Base-by-base conservation (phyloP, 2,888 invertebrate species). In the Ceriagrion tenellum region DNA sequence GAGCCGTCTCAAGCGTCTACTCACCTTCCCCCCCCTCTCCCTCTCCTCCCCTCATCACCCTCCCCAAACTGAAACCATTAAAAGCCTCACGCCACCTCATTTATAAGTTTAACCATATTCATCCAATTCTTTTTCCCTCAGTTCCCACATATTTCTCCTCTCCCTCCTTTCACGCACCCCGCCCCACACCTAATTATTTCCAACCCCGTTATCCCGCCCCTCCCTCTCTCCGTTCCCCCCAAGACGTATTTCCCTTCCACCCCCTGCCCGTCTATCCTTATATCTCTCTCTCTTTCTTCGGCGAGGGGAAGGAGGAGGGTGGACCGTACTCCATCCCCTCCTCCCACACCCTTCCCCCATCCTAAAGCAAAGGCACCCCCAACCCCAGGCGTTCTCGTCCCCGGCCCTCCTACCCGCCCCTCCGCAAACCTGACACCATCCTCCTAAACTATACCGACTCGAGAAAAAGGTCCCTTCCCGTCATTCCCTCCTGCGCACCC, bases 371-470 rank as follows among this genome's bases (percentile, higher is more conserved):
- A 10, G 26, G 30, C 12, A 18, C 18, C 26, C 16, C 91, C 47
- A 47, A 47, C 47, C 47, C 47, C 47, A 47, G 47, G 47, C 47
- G 47, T 47, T 47, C 47, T 26, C 35, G 35, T 40, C 35, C 63
- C n/a, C 35, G 35, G 40, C 35, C 63, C n/a, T 13, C 91, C 40
- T 26, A 35, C 35, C 26, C 35, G 20, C 59, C 63, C 26, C 91
- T 91, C 91, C 47, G 69, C 93, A 74, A 93, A 93, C 93, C 93
- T 93, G 93, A 93, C 93, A 93, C 93, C 93, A n/a, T 47, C 47
- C 93, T 63, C 93, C 18, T 93, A n/a, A 93, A 69, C 93, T 74
- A 40, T 69, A 93, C 69, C 93, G 93, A 63, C 40, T 63, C 93
- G 63, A 35, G 12, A 81, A 35, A 81, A 81, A 35, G 35, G 35